Base-by-base conservation (phyloP, 1,140 invertebrate genomes). In the Drosophila cardini region DNA sequence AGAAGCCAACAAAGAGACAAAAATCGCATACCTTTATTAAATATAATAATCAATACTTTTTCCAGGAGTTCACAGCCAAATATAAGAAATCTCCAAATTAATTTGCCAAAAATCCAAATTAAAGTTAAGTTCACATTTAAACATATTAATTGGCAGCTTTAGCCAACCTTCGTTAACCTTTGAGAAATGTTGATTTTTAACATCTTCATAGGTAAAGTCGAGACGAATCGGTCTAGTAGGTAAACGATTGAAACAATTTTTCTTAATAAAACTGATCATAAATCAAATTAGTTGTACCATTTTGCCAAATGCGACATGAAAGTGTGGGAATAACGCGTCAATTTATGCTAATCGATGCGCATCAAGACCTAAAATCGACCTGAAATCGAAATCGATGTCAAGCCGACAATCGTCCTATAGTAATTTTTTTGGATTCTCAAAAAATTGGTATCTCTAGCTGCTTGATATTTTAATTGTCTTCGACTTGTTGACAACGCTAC, bases 271-370 rank as follows among this genome's bases (percentile, higher is more conserved):
- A 71, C n/a, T 43, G 43, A 40, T 34, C 62, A 86, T 86, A 87
- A 87, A 86, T 86, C 83, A 86, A 86, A 86, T 87, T 82, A 79
- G 79, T 38, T 70, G 82, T 82, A 87, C 72, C 76, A 87, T 87
- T 86, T 86, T 83, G 76, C 68, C 69, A 87, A 86, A 86, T 82
- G 71, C 78, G 75, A 87, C 83, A 87, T 64, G 83, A 78, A 83
- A 87, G 82, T 86, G 82, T 86, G 82, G 82, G 82, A 86, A 87
- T 68, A 82, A 75, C 83, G 75, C 83, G 71, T 70, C 84, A 82
- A 83, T 87, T 87, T 86, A 86, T 86, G 83, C 64, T 73, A 86
- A 86, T 86, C 55, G 60, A 43, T 53, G 55, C 62, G 21, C 46
- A 68, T 10, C 46, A 34, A 71, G 43, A 57, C 38, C 53, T 48